Evolutionary conservation across 2,888 invertebrate species (phyloP), one percentile per base, ranked within the genome.

Genomic region (Microdon myrmicae): DNA sequence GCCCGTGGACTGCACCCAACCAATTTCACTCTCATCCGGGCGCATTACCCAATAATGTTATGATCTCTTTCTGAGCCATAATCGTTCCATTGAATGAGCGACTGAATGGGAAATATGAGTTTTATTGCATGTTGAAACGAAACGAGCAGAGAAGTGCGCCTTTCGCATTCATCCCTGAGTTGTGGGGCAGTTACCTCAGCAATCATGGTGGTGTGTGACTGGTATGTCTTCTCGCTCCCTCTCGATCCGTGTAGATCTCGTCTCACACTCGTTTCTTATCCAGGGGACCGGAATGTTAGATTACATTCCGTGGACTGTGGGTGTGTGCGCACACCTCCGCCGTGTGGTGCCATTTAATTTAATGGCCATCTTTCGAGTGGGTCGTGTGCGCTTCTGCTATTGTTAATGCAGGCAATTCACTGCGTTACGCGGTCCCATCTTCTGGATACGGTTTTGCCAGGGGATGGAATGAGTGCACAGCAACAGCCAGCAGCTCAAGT

Each of bases 51-150:
- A 51, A 53, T 64, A 58, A 64, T 64, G 64, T 64, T 64, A 64
- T 64, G 64, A 64, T 64, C 64, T 64, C 64, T 64, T 64, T 64
- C 64, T 64, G 51, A 31, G 64, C 64, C 51, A 64, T 64, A 58
- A 64, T 64, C 64, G 64, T 64, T 64, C 58, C 58, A 58, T 58
- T 64, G 64, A 64, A 64, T 58, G 64, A 64, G 64, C 64, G 64
- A 64, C 64, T 53, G 64, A 64, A 64, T 64, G 64, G 64, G 64
- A 64, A 64, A 64, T 64, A 64, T 58, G 51, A 58, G 51, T 64
- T 64, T 64, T 64, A 64, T 64, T 64, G 58, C 64, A 64, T 64
- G 64, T 64, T 58, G 64, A 58, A 64, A 64, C 58, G 64, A 58
- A 64, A 64, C 64, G 64, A 64, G 64, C 64, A 58, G 64, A 64